Evolutionary conservation across 2,888 invertebrate genomes (phyloP).

Genomic region (Cephus spinipes): DNA sequence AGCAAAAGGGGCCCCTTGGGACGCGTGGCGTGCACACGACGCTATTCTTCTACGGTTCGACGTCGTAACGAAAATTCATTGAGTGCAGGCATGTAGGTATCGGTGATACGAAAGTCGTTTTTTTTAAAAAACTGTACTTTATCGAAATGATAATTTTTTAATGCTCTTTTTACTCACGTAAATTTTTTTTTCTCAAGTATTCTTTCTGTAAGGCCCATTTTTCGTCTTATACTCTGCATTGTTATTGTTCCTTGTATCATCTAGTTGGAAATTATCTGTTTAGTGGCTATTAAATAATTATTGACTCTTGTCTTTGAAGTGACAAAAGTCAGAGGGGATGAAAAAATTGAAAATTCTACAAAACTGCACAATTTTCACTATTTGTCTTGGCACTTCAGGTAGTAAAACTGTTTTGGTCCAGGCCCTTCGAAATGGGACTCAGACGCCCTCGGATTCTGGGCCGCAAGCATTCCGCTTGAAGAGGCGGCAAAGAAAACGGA

Average conservation of each 20-base stretch:
- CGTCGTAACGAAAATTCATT: slow-evolving; percentile 1
- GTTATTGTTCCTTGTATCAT: not conserved
- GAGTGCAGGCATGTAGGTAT: not conserved
- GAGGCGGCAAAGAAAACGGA: not conserved
- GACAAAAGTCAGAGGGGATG: not conserved
- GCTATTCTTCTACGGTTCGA: slow-evolving; percentile 37
- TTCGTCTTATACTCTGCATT: not conserved
- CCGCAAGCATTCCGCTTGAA: not conserved
- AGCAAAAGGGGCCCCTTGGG: slow-evolving; percentile 12
- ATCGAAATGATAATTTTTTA: too few species aligned
- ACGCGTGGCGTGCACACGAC: slow-evolving; percentile 53
- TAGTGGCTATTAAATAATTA: not conserved
- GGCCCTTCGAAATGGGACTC: not conserved
- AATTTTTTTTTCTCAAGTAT: not conserved
- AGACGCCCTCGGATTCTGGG: not conserved
- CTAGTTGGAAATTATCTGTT: not conserved
- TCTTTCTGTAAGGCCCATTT: not conserved
- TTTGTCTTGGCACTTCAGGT: slow-evolving; percentile 4
- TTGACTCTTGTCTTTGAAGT: not conserved
- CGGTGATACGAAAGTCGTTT: too few species aligned
- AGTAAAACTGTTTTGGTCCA: not conserved
- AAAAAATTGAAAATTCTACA: not conserved
- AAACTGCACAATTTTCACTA: not conserved
- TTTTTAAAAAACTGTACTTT: too few species aligned
- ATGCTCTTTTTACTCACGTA: not conserved